Evolutionary conservation across 2,797 vertebrate species (phyloP), one percentile per base, ranked within the genome.

Genomic region (Hybognathus amarus): DNA sequence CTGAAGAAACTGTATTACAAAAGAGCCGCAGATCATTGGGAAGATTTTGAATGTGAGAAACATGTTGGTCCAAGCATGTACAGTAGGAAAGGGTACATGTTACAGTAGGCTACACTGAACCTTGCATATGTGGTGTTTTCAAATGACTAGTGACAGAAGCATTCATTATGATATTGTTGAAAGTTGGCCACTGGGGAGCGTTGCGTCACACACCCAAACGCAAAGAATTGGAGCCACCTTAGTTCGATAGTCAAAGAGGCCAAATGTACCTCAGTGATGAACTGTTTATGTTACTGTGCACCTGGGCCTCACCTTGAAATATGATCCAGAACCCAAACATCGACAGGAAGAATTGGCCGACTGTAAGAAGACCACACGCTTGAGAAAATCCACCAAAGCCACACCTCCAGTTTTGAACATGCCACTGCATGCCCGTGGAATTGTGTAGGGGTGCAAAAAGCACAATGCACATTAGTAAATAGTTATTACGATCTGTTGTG

Each of bases 321-420:
- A 38, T 76, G 64, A 83, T 61, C 64, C 71, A 59, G 56, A 76
- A 75, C 69, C 69, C 59, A 63, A 71, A 66, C 66, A 66, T 33
- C 13, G 4, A 13, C 42, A 15, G 6, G 40, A 38, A 75, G 50
- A 80, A 76, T 30, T 36, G 69, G n/a, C 5, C 3, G 9, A 83
- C 69, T 40, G 75, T 42, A 36, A 36, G 36, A 36, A 76, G 30
- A 79, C 77, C 36, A 83, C 71, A 79, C 36, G 30, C 47, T 68
- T 85, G 33, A n/a, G 64, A 80, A 76, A 80, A 77, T 75, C 54
- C 47, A 77, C 64, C 3, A 24, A 70, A 77, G 67, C 79, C 83
- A 54, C 63, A 77, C 78, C 66, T 71, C 36, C n/a, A n/a, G n/a
- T n/a, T n/a, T n/a, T n/a, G n/a, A 78, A 81, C 85, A 81, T 0